Evolutionary conservation across 2,113 vertebrate species (phyloP), one percentile per base, ranked within the genome.

Genomic region (Oreochromis tanganicae): DNA sequence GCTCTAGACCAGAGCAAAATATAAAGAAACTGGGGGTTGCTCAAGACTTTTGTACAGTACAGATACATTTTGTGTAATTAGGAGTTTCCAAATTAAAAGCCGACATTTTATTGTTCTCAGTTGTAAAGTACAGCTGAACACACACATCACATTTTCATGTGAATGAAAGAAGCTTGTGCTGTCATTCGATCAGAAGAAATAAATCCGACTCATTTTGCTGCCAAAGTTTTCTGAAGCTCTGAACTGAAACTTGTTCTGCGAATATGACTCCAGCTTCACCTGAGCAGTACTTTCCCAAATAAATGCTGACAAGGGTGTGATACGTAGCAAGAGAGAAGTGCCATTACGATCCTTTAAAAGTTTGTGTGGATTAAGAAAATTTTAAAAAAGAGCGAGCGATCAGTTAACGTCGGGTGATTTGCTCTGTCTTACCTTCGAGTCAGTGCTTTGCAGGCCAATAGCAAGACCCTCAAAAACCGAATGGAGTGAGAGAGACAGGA

Each of bases 401-500:
- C 68, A 9, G 27, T 59, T 48, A 75, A 19, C 6, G 36, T 11
- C 1, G 14, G 6, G 7, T 66, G 36, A 52, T 36, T 17, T 9
- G 7, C 7, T 48, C 8, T 5, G 9, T 78, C 68, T 89, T 85
- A 97, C 96, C 52, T 96, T 96, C 1, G 96, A 95, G 10, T 97
- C 91, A 0, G 96, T 97, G 8, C 83, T 94, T 93, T 98, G 98
- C 50, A 98, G 95, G 3, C 98, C 97, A 63, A 98, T 98, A 12
- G 98, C 97, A 1, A 98, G 96, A 2, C 98, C 98, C 89, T 98
- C 98, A 43, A 98, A 98, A 34, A 98, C 93, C 0, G 97, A 98
- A 88, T 98, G 98, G 24, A 98, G 96, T 3, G 98, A 98, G 8
- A 98, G 97, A 0, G 98, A 97, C 13, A 98, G 95, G 94, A 98